Percentiles rank a stretch among this genome's conserved stretches.
Conservation (phyloP, 1,140 invertebrate species). For the fruit fly (Drosophila melanogaster) region Release_6_plus_ISO1_MT NT_037436.4:22272001-22272500, state of each 20-base stretch:
- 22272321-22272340: conserved; percentile 43
- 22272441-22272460: conserved; percentile 52
- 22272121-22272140: conserved; percentile 2
- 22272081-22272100: not conserved
- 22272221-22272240: not conserved
- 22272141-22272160: conserved; percentile 5
- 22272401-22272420: conserved; percentile 49
- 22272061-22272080: conserved; percentile 4
- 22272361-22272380: conserved; percentile 77
- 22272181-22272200: not conserved
- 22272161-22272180: not conserved
- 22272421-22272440: conserved; percentile 48
- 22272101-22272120: conserved; percentile 4
- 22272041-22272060: not conserved
- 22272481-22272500: conserved; percentile 30
- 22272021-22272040: conserved; percentile 18
- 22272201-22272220: not conserved
- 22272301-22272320: conserved; percentile 40
- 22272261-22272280: conserved; percentile 12
- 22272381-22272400: conserved; percentile 76
- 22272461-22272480: conserved; percentile 32
- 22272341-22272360: conserved; percentile 52
- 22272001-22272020: conserved; percentile 33
- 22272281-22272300: conserved; percentile 29
- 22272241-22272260: not conserved